These are phyloP conservation scores for Grallaria varia DNA, from an alignment of 2,113 vertebrate genomes.

Conservation along the genomic window DNA sequence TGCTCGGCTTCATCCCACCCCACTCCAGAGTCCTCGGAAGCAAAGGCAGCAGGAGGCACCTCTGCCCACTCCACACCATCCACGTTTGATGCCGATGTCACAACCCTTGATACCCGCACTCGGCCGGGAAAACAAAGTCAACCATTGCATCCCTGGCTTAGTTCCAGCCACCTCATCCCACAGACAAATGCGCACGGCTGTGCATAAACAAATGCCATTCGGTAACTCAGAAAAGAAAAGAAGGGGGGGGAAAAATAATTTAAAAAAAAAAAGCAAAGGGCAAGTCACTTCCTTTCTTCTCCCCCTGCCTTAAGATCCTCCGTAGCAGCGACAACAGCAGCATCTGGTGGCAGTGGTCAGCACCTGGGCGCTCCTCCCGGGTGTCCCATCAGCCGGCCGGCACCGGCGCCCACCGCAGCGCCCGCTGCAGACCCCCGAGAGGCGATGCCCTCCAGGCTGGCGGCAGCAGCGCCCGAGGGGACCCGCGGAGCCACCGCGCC, in stretches of 20 bases:
- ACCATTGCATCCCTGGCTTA: background rate
- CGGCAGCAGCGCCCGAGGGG: background rate
- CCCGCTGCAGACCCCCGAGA: background rate
- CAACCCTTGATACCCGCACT: rapidly evolving
- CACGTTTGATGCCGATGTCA: background rate
- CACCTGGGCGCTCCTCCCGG: slow-evolving; percentile 4
- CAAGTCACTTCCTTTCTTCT: slow-evolving; percentile 39
- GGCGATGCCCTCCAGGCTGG: background rate
- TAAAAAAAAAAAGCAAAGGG: background rate
- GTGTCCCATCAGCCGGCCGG: background rate
- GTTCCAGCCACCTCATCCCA: background rate
- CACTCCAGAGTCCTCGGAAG: background rate
- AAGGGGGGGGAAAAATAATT: too few relatives aligned
- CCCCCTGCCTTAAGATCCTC: background rate
- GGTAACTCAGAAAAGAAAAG: background rate
- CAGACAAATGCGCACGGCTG: background rate
- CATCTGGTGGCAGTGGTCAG: slow-evolving; percentile 73
- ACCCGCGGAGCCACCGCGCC: background rate
- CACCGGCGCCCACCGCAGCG: background rate
- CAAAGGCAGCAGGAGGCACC: background rate
- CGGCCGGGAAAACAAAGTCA: background rate
- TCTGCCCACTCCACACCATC: rapidly evolving
- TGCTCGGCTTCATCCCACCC: background rate
- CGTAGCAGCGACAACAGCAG: slow-evolving; percentile 69
- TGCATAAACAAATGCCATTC: background rate